A percentile compares a stretch with the other conserved stretches of the same genome.
Conservation (phyloP, 2,797 vertebrate genomes). For the Anguilla obscura region DNA sequence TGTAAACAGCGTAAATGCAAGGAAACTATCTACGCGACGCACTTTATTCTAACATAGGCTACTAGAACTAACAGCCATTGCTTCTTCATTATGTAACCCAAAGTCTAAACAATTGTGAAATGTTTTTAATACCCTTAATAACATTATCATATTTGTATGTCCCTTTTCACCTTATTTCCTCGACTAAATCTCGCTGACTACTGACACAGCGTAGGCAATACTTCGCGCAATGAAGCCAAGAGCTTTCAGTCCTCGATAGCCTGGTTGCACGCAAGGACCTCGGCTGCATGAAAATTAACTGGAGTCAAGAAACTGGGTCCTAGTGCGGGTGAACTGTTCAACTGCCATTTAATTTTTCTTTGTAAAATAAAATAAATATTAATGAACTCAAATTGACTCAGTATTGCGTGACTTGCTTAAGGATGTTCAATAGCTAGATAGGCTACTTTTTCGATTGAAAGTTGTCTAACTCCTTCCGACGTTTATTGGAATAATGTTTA, state of each 20-base stretch:
- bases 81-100: background rate
- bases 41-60: background rate
- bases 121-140: background rate
- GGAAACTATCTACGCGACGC: background rate
- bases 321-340: slow-evolving; percentile 37
- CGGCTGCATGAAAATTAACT: slow-evolving; percentile 34
- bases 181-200: slow-evolving; percentile 39
- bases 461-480: background rate
- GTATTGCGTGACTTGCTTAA: background rate
- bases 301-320: slow-evolving; percentile 45
- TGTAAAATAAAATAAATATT: background rate
- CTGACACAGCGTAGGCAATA: slow-evolving; percentile 37
- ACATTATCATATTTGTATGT: slow-evolving; percentile 36
- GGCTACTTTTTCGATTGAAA: background rate
- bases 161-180: slow-evolving; percentile 39
- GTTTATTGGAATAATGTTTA: background rate
- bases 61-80: background rate
- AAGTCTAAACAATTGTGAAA: background rate
- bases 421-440: background rate
- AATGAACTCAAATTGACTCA: background rate
- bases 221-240: slow-evolving; percentile 46
- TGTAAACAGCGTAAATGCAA: background rate
- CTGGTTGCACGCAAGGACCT: slow-evolving; percentile 53
- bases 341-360: background rate
- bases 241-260: slow-evolving; percentile 45